phyloP scores from a whole-genome alignment of 2,113 vertebrate species.

The Peromyscus polionotus region DNA sequence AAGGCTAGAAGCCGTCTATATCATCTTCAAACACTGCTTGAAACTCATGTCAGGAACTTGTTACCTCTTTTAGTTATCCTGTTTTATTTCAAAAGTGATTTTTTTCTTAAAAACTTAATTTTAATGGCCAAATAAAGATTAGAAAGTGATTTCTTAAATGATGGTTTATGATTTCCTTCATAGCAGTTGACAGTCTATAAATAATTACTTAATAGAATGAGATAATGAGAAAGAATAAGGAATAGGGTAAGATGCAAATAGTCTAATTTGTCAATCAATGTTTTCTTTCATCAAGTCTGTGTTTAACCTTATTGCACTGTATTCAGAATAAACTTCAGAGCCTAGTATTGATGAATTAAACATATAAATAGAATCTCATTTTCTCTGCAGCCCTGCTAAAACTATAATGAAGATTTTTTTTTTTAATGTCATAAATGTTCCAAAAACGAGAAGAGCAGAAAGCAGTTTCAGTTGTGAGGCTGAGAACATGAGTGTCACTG shows the following conservation, averaged over 20 bases:
- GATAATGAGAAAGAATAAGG: neutral
- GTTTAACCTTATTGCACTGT: neutral
- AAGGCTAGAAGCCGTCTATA: neutral
- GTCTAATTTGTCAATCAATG: slow-evolving; percentile 22
- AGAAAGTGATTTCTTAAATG: slow-evolving; percentile 40
- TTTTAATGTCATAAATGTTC: neutral
- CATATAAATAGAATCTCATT: slow-evolving; percentile 2
- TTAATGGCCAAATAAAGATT: slow-evolving; percentile 15
- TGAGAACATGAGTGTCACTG: neutral
- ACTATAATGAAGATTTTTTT: neutral
- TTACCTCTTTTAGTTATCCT: slow-evolving; percentile 11
- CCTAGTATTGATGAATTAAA: neutral
- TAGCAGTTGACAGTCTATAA: slow-evolving; percentile 29
- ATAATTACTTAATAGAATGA: slow-evolving; percentile 18
- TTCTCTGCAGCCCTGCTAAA: neutral
- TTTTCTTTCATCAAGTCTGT: slow-evolving; percentile 1
- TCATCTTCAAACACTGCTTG: neutral
- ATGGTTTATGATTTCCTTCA: neutral
- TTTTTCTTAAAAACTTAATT: neutral
- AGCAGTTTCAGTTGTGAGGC: neutral
- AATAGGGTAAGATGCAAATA: slow-evolving; percentile 20
- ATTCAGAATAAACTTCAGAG: neutral
- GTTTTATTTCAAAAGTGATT: slow-evolving; percentile 31
- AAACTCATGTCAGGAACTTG: neutral
- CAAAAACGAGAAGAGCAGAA: neutral